Base-by-base conservation (phyloP, 2,797 vertebrate genomes). In the Anableps anableps region DNA sequence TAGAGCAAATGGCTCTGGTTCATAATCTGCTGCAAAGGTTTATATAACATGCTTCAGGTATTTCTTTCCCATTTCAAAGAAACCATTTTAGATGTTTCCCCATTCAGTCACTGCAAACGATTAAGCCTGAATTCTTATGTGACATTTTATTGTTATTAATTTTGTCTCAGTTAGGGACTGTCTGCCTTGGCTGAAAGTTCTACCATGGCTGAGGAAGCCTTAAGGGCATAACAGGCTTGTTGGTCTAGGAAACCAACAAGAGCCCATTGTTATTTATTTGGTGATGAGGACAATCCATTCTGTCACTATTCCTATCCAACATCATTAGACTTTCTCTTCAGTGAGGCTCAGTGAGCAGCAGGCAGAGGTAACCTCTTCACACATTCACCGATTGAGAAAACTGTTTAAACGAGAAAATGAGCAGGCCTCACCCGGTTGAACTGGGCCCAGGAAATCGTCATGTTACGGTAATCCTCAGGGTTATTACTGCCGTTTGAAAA, bases 371-470 rank as follows among this genome's bases (percentile, higher is more conserved):
- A 43, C 43, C 10, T 60, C 55, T 60, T 9, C 8, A 71, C 34
- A 62, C 31, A 34, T 19, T 62, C 29, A 73, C 19, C 47, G 34
- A 47, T 29, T 73, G 31, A 50, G 31, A 23, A 47, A 75, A n/a
- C 36, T 41, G 50, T 2, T 26, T 21, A 55, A 58, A 26, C 5
- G 48, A 51, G 4, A 51, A 38, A 53, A 36, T 0, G 3, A 50
- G 17, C 19, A 16, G 43, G 84, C 1, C 91, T 95, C 92, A 99
- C 98, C 96, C 98, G 91, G 93, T 99, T 99, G 93, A 99, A 99
- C 95, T 99, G 98, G 80, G 97, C 96, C 98, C 98, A 99, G 90
- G 97, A 97, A 85, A 99, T 98, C 0, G 96, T 96, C 97, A 97
- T 97, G 93, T 83, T 95, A 83, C 86, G 95, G 90, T 96, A 98